These are phyloP conservation scores for Rhabdophis nuchalis DNA, from an alignment of 2,797 vertebrate species.

Conservation along the genomic window DNA sequence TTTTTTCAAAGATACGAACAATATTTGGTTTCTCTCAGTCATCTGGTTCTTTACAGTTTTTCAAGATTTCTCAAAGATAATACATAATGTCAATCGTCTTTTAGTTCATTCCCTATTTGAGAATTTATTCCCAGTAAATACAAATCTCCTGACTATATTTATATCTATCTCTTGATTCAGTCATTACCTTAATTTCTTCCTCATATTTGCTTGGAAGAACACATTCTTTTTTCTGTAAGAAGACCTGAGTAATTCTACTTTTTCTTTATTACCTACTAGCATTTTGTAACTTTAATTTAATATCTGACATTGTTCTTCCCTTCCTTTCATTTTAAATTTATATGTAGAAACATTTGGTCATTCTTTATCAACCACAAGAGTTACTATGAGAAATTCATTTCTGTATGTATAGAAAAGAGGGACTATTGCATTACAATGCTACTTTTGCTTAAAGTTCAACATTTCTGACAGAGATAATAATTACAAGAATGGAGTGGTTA, in stretches of 20 bases:
- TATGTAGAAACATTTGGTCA: background rate
- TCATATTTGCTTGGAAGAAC: background rate
- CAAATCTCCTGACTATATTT: background rate
- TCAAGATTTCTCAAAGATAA: background rate
- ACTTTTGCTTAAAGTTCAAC: background rate
- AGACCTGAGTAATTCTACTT: background rate
- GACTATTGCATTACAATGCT: background rate
- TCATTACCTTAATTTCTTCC: background rate
- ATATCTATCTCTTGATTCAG: background rate
- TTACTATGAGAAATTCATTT: background rate
- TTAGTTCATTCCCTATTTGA: background rate
- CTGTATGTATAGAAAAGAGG: background rate
- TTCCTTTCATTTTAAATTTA: background rate
- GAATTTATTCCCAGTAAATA: background rate
- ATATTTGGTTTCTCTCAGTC: background rate
- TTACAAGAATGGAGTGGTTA: background rate
- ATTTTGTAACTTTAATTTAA: background rate
- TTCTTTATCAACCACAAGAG: background rate
- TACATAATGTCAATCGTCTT: background rate
- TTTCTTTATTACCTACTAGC: background rate
- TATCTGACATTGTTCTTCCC: background rate
- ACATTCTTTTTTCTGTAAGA: background rate
- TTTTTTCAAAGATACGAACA: background rate
- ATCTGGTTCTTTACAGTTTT: background rate
- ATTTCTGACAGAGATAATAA: background rate